Evolutionary conservation across 2,888 invertebrate genomes (phyloP).

Genomic region (Megamerina dolium): DNA sequence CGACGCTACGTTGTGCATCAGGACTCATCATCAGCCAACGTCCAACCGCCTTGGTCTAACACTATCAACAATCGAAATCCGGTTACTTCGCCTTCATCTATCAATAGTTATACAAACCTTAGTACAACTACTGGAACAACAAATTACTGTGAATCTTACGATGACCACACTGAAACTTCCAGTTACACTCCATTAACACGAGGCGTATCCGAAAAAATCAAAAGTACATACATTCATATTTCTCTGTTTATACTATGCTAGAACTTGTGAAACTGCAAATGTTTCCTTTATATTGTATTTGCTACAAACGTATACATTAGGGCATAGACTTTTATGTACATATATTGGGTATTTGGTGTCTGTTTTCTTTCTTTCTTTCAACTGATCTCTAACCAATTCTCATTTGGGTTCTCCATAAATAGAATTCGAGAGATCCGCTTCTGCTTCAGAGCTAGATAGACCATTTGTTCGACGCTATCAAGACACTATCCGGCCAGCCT

Average conservation of each 20-base stretch:
- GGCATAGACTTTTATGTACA: not conserved
- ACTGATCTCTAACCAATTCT: slow-evolving; percentile 4
- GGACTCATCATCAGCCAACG: slow-evolving; percentile 15
- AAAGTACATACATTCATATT: slow-evolving; percentile 33
- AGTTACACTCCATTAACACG: slow-evolving; percentile 21
- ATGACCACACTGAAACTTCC: slow-evolving; percentile 17
- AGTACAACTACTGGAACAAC: slow-evolving; percentile 26
- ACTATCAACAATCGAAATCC: not conserved
- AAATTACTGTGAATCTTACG: slow-evolving; percentile 5
- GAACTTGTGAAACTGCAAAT: too few species aligned
- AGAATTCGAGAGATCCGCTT: slow-evolving; percentile 46
- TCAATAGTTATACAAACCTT: slow-evolving; percentile 27
- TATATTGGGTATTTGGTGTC: not conserved
- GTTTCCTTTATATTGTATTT: not conserved
- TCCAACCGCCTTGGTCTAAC: slow-evolving; percentile 28
- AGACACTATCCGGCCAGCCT: slow-evolving; percentile 51
- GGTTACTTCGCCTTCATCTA: slow-evolving; percentile 25
- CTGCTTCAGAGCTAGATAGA: slow-evolving; percentile 39
- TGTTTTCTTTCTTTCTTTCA: slow-evolving; percentile 3
- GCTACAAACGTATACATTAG: not conserved
- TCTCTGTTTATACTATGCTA: slow-evolving; percentile 18
- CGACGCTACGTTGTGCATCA: slow-evolving; percentile 45
- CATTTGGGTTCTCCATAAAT: slow-evolving; percentile 12
- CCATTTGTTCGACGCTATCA: slow-evolving; percentile 37
- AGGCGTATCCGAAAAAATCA: slow-evolving; percentile 46